These are phyloP conservation scores for Marcusenius ussheri DNA, from an alignment of 2,113 vertebrate species.

Conservation along the genomic window DNA sequence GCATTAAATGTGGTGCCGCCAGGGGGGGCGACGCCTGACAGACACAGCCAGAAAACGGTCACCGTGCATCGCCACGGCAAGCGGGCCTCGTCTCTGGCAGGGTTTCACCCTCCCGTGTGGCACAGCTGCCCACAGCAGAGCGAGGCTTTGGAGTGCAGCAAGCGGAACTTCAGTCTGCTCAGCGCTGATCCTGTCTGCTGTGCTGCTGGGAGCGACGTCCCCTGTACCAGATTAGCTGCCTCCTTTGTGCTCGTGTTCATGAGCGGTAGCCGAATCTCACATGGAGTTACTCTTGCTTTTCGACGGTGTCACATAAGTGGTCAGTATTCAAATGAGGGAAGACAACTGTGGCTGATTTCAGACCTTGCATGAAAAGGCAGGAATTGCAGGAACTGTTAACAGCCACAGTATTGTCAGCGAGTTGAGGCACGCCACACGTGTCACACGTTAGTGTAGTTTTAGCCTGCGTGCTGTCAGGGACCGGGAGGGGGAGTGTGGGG, in stretches of 20 bases:
- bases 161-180: not conserved
- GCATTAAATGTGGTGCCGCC: not conserved
- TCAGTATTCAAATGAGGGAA: not conserved
- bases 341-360: not conserved
- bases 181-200: not conserved
- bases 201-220: not conserved
- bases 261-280: not conserved
- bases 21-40: not conserved
- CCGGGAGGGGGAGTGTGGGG: not conserved
- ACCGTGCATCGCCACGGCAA: not conserved
- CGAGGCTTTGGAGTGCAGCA: not conserved
- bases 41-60: not conserved
- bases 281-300: not conserved
- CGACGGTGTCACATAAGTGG: too few species aligned
- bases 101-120: not conserved
- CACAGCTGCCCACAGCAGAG: not conserved
- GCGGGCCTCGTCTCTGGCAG: not conserved
- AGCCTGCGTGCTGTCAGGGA: not conserved
- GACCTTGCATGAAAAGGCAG: not conserved
- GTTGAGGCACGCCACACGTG: not conserved
- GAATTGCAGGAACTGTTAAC: not conserved
- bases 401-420: not conserved
- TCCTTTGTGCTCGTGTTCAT: not conserved
- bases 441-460: not conserved
- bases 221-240: not conserved